These are phyloP conservation scores for Okamejei kenojei DNA, from an alignment of 2,797 vertebrate species.

Conservation along the genomic window DNA sequence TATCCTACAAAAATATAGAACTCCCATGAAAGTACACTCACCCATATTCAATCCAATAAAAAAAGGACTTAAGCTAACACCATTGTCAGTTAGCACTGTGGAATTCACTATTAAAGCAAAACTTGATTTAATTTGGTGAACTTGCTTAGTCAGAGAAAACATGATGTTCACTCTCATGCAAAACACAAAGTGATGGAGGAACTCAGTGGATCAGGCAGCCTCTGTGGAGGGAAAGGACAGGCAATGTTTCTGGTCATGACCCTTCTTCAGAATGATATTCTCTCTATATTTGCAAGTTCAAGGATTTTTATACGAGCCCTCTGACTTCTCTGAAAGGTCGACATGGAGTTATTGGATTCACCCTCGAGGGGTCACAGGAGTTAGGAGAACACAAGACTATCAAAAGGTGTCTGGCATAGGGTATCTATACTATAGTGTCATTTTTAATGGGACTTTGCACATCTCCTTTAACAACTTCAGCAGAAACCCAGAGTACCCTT, in stretches of 20 bases:
- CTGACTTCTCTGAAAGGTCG: too few species aligned
- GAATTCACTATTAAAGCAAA: background rate
- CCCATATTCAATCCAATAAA: background rate
- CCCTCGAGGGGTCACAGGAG: too few species aligned
- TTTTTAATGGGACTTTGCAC: background rate
- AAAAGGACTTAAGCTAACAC: background rate
- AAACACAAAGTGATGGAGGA: too few species aligned
- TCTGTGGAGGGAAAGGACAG: too few species aligned
- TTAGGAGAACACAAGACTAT: too few species aligned
- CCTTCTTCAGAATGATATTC: too few species aligned
- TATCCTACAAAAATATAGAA: background rate
- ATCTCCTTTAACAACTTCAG: background rate
- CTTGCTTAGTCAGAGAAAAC: background rate
- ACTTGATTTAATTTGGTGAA: background rate
- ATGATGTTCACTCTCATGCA: background rate
- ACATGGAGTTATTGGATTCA: too few species aligned
- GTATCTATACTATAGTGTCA: background rate
- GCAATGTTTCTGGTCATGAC: too few species aligned
- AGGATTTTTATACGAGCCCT: background rate
- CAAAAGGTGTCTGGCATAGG: too few species aligned
- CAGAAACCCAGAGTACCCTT: background rate
- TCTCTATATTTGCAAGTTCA: background rate
- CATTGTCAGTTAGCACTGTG: background rate
- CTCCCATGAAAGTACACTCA: background rate
- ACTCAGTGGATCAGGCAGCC: too few species aligned